Evolutionary conservation across 2,888 invertebrate genomes (phyloP).

Genomic region (Bursaphelenchus okinawaensis): DNA sequence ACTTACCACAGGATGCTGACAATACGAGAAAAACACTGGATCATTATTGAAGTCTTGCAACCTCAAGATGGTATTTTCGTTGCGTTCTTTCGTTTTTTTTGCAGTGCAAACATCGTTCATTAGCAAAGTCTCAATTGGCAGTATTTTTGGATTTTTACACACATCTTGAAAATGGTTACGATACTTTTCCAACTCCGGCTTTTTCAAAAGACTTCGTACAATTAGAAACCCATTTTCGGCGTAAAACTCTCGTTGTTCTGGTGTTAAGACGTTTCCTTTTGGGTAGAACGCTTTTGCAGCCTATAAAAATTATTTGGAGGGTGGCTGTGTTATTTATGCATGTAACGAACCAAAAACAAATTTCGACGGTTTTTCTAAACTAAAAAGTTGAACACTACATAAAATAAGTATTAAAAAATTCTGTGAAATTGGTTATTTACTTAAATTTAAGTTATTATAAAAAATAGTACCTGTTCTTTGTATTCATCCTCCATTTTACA

Average conservation of each 20-base stretch:
- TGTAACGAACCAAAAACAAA: no score
- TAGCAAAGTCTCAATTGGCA: slow-evolving; percentile 63
- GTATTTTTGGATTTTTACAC: slow-evolving; percentile 64
- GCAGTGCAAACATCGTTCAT: slow-evolving; percentile 69
- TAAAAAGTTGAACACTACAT: no score
- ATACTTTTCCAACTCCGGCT: slow-evolving; percentile 25
- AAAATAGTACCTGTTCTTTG: no score
- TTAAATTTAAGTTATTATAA: no score
- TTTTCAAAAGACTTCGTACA: slow-evolving; percentile 23
- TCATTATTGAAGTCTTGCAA: slow-evolving; percentile 74
- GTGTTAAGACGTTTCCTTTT: slow-evolving; percentile 24
- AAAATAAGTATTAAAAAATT: no score
- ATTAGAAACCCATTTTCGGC: slow-evolving; percentile 26
- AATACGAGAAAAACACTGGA: slow-evolving; percentile 70
- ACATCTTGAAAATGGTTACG: slow-evolving; percentile 70
- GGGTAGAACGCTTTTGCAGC: background rate
- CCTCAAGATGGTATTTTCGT: slow-evolving; percentile 70
- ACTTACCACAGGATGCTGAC: slow-evolving; percentile 62
- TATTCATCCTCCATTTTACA: no score
- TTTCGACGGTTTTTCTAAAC: no score
- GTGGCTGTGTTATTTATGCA: no score
- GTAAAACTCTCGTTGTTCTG: slow-evolving; percentile 22
- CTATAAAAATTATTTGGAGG: no score
- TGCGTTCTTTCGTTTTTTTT: slow-evolving; percentile 63
- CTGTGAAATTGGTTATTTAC: no score